Percentiles rank a stretch among this genome's conserved stretches.
phyloP scores from a whole-genome alignment of 92 coral and sea anemone genomes.

The Blastomussa wellsi region DNA sequence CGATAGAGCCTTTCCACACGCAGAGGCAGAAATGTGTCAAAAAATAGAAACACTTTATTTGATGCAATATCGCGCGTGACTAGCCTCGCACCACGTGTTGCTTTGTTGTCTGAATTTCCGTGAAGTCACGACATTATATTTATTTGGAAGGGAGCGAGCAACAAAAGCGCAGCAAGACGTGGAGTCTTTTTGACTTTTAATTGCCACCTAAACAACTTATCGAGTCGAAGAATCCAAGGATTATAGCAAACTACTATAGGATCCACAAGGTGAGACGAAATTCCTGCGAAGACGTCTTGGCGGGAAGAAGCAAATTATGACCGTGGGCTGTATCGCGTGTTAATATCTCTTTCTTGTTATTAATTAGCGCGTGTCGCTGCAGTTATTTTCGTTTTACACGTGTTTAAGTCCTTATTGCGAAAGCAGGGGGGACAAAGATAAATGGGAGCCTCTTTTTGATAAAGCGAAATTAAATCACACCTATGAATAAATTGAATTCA shows the following conservation, averaged over 20 bases:
- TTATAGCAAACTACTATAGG: not conserved
- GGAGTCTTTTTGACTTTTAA: not conserved
- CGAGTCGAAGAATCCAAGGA: too few species aligned
- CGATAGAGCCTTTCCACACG: slow-evolving; percentile 8
- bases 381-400: slow-evolving; percentile 22
- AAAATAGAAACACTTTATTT: slow-evolving; percentile 1
- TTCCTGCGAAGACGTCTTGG: slow-evolving; percentile 4
- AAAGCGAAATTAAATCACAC: slow-evolving; percentile 26
- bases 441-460: slow-evolving; percentile 16
- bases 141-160: not conserved
- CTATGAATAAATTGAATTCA: slow-evolving; percentile 11
- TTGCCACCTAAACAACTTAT: not conserved
- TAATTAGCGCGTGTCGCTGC: not conserved
- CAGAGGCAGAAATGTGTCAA: slow-evolving; percentile 8
- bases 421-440: not conserved
- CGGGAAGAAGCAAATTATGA: not conserved
- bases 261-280: slow-evolving; percentile 1
- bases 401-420: slow-evolving; percentile 15
- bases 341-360: not conserved
- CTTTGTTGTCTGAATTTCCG: not conserved
- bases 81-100: not conserved
- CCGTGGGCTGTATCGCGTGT: not conserved
- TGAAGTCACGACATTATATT: slow-evolving; percentile 11
- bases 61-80: not conserved
- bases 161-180: not conserved